Percentiles rank a stretch among this genome's conserved stretches.
Conservation (phyloP, 2,888 invertebrate genomes). For the Chrysomela aeneicollis region DNA sequence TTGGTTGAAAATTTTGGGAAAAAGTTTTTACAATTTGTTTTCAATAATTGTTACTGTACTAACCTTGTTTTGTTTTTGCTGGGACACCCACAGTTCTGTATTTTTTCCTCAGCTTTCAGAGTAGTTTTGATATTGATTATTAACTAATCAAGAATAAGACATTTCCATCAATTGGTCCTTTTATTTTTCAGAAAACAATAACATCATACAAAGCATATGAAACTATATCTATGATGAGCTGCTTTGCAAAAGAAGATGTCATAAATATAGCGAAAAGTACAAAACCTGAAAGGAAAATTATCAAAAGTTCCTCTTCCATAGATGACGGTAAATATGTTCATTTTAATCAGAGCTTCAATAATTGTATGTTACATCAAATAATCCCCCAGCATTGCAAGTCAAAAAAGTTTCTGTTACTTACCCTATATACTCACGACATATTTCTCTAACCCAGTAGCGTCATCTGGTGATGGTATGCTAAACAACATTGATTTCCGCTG, state of each 20-base stretch:
- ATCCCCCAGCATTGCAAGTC: not conserved
- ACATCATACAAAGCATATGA: conserved; percentile 15
- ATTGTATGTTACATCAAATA: not conserved
- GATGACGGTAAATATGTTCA: conserved; percentile 38
- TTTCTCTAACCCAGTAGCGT: too few species aligned
- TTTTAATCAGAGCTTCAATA: not conserved
- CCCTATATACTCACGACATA: too few species aligned
- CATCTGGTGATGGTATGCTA: too few species aligned
- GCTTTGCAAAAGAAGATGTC: conserved; percentile 20
- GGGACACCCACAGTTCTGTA: too few species aligned
- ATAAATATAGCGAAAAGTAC: conserved; percentile 25
- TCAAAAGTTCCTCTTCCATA: conserved; percentile 34
- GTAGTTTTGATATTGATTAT: not conserved
- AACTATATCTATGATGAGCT: conserved; percentile 15
- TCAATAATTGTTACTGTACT: too few species aligned
- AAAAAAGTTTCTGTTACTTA: too few species aligned
- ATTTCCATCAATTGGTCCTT: not conserved
- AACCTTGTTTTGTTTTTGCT: too few species aligned
- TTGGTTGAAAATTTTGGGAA: too few species aligned
- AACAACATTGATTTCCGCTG: too few species aligned
- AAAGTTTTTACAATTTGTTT: too few species aligned
- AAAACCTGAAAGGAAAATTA: conserved; percentile 26
- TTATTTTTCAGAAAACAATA: conserved; percentile 8
- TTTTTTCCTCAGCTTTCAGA: not conserved
- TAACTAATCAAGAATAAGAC: not conserved